Percentiles rank a stretch among this genome's conserved stretches.
Evolutionary conservation across 2,113 vertebrate genomes (phyloP).

Genomic region (Cyphomyrus plagiostoma): DNA sequence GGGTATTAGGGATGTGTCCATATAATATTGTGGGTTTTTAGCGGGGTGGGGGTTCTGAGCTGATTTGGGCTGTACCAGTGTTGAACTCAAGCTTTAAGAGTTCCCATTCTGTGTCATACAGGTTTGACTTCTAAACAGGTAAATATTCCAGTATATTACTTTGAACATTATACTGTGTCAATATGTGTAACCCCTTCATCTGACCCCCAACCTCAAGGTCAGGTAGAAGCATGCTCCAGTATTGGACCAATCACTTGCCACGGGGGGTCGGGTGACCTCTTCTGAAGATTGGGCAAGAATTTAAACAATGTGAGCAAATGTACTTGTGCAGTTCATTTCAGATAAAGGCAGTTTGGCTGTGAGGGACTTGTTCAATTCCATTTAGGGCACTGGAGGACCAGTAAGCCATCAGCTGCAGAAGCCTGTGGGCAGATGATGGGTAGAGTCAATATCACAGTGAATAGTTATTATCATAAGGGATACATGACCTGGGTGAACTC

Average conservation of each 20-base stretch:
- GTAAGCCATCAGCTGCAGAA: not conserved
- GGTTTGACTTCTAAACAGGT: not conserved
- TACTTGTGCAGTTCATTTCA: not conserved
- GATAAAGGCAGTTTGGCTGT: not conserved
- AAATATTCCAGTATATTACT: not conserved
- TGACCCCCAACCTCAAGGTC: not conserved
- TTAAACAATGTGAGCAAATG: not conserved
- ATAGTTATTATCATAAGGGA: not conserved
- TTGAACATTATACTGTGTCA: not conserved
- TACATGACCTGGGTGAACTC: not conserved
- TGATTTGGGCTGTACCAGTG: not conserved
- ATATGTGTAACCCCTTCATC: not conserved
- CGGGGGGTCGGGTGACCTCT: not conserved
- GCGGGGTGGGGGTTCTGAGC: not conserved
- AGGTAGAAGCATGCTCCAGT: not conserved
- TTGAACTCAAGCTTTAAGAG: not conserved
- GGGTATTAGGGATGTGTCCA: not conserved
- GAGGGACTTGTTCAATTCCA: not conserved
- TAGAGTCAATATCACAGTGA: not conserved
- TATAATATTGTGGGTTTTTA: not conserved
- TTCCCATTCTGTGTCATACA: not conserved
- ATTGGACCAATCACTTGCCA: not conserved
- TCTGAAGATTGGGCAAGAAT: not conserved
- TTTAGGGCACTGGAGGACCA: not conserved
- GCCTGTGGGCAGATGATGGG: not conserved